phyloP scores from a whole-genome alignment of 2,797 vertebrate species.

The Rhyacichthys aspro region DNA sequence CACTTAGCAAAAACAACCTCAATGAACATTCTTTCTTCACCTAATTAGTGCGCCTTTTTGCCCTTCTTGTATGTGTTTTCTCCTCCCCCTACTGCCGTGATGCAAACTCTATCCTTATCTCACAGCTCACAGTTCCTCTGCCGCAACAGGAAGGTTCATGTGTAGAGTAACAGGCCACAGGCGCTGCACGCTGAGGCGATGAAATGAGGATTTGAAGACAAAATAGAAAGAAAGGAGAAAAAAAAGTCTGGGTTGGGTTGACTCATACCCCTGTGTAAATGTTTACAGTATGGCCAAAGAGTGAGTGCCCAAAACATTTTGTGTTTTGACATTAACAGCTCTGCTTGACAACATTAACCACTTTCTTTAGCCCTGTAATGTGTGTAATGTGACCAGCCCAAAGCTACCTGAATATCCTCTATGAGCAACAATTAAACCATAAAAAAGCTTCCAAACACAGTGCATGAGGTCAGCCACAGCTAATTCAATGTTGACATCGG shows the following conservation, averaged over 20 bases:
- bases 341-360: slow-evolving; percentile 34
- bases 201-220: slow-evolving; percentile 50
- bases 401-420: slow-evolving; percentile 20
- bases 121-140: slow-evolving; percentile 73
- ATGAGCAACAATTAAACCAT: slow-evolving; percentile 58
- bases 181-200: slow-evolving; percentile 37
- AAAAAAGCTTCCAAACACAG: slow-evolving; percentile 53
- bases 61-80: slow-evolving; percentile 33
- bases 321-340: slow-evolving; percentile 72
- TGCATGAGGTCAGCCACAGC: slow-evolving; percentile 40
- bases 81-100: slow-evolving; percentile 16
- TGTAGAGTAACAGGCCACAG: slow-evolving; percentile 62
- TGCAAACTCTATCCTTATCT: slow-evolving; percentile 73
- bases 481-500: slow-evolving; percentile 49
- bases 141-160: slow-evolving; percentile 75
- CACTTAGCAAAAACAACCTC: slow-evolving; percentile 20
- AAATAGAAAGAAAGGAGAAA: slow-evolving; percentile 37
- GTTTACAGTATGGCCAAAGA: slow-evolving; percentile 71
- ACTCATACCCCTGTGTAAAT: slow-evolving; percentile 75
- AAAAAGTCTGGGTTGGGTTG: slow-evolving; percentile 35
- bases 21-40: slow-evolving; percentile 22
- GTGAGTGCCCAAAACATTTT: slow-evolving; percentile 64
- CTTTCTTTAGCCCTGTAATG: slow-evolving; percentile 53
- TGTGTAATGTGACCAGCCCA: slow-evolving; percentile 32
- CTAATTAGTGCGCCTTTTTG: slow-evolving; percentile 44